Evolutionary conservation across 1,140 invertebrate species (phyloP), one percentile per base, ranked within the genome.

Genomic region (Formica selysi): DNA sequence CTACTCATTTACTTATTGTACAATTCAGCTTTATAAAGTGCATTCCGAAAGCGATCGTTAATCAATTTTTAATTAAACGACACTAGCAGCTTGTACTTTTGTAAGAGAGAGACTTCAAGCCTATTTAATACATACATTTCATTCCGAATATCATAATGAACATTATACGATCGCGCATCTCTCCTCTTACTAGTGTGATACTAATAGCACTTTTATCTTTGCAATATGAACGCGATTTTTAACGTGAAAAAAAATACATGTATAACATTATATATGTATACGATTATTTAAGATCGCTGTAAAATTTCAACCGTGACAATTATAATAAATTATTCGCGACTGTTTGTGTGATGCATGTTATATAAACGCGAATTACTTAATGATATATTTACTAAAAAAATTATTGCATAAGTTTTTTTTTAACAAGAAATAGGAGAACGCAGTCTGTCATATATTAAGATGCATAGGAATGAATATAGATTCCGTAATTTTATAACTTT

Each of bases 1-100:
- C 68, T 76, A 88, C 90, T 91, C 89, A 88, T 90, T 86, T 84
- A 91, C 86, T 83, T 76, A 86, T 90, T 54, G 76, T 90, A 88
- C 36, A 88, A 85, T 84, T 86, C 78, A 88, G 89, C 83, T 90
- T 90, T 78, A 79, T 70, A 84, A 91, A 80, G 57, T 83, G 41
- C 67, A 71, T 85, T 87, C 11, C 54, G 32, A 61, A 68, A 59
- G 74, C 68, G 59, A 78, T 48, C 29, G 38, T 87, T 85, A 76
- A 74, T 68, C 38, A 51, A 41, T 62, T 16, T 65, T 89, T 71
- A 38, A 76, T 78, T 62, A 65, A 44, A 89, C 22, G 19, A 76
- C 57, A 62, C 10, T 65, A 86, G 36, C 71, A 83, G 59, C 85
- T 89, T 86, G 76, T 29, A 16, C 48, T 83, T 83, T 61, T 44